Conservation (phyloP, 2,113 vertebrate species). For the Phalacrocorax aristotelis region DNA sequence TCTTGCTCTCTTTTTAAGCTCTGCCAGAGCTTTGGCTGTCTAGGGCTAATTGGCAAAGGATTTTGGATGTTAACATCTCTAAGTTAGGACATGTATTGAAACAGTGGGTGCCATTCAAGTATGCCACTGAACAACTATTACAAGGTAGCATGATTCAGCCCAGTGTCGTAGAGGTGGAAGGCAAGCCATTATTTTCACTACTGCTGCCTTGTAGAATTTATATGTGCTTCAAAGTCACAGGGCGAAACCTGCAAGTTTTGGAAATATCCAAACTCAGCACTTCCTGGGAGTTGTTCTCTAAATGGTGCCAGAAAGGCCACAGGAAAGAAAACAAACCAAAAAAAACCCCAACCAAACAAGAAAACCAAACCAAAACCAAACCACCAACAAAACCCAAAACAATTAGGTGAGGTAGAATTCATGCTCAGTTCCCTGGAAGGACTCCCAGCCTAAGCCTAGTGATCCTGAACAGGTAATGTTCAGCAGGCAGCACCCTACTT, state of each 20-base stretch:
- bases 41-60: background rate
- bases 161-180: background rate
- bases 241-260: background rate
- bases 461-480: background rate
- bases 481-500: background rate
- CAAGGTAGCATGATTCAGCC: background rate
- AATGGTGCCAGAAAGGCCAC: background rate
- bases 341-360: too few species aligned
- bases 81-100: background rate
- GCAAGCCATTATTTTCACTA: background rate
- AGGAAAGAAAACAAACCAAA: background rate
- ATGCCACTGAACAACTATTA: background rate
- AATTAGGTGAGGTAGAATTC: background rate
- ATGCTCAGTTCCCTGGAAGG: background rate
- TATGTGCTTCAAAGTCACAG: background rate
- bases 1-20: background rate
- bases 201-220: background rate
- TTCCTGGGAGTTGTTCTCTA: background rate
- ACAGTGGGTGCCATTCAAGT: background rate
- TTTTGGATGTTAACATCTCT: background rate
- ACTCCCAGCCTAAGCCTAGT: background rate
- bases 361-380: background rate
- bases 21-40: background rate
- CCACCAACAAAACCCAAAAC: background rate
- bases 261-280: background rate